Base-by-base conservation (phyloP, 2,113 vertebrate species). In the Todiramphus saurophagus region DNA sequence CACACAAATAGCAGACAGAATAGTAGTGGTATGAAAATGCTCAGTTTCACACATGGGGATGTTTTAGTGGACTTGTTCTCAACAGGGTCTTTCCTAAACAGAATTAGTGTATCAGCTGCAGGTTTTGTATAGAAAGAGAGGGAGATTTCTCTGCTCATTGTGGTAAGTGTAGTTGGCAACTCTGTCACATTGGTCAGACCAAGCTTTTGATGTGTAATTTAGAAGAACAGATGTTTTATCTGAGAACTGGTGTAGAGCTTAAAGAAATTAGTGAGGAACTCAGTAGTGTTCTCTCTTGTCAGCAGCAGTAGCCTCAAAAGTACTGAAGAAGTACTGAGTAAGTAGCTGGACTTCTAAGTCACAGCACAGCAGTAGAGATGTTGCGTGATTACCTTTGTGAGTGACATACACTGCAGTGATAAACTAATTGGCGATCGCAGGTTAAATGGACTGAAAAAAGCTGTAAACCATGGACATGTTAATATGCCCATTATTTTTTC, bases 191-290 rank as follows among this genome's bases (percentile, higher is more conserved):
- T 56, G 63, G 70, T 94, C 77, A 94, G 75, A 78, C 33, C 14
- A 46, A 73, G 66, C 81, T 50, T 94, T 81, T 95, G 89, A 96
- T 15, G 39, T 7, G 30, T 17, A 95, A 91, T 72, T 90, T 83
- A 51, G 87, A 96, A 83, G 74, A 96, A 91, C 82, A 96, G 96
- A 94, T 97, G 96, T 91, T 97, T 95, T 93, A 73, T 81, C 90
- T 58, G 85, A 95, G 89, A 97, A 94, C 31, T 33, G 60, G 64
- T 77, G 96, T 96, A 96, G 64, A 78, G 33, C 31, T 89, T 79
- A 16, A 11, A 41, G 55, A 73, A n/a, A 15, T 13, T 31, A 41
- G 1, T 9, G 35, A 92, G 76, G 66, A 81, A 78, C 21, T 72
- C 79, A 68, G 48, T 37, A 83, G 46, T 53, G 55, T 64, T 46